Conservation (phyloP, 2,113 vertebrate species). For the Archocentrus centrarchus region DNA sequence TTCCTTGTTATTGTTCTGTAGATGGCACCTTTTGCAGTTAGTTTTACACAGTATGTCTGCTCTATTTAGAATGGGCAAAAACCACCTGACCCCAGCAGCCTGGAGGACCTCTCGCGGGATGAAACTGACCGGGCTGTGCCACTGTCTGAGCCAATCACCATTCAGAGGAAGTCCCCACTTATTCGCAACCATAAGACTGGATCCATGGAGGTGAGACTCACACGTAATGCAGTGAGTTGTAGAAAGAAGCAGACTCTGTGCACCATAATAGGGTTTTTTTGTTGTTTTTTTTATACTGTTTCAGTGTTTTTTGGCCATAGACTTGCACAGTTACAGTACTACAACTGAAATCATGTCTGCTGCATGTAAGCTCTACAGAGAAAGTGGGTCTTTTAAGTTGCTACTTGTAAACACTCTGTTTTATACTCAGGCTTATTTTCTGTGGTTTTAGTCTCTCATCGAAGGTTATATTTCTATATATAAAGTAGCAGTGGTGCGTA, state of each 20-base stretch:
- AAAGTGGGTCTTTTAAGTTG: neutral
- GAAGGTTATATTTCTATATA: neutral
- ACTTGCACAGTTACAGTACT: neutral
- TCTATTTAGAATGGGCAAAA: constrained; percentile 87
- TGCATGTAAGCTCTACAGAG: neutral
- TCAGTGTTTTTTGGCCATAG: neutral
- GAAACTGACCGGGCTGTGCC: constrained; percentile 85
- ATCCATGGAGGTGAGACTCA: constrained; percentile 92
- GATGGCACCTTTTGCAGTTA: neutral
- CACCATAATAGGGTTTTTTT: rapidly evolving
- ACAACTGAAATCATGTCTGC: neutral
- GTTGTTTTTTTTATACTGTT: neutral
- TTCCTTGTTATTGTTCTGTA: neutral
- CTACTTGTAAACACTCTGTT: neutral
- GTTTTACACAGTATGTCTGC: neutral
- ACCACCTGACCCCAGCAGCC: constrained; percentile 88
- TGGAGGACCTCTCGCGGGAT: constrained; percentile 87
- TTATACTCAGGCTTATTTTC: neutral
- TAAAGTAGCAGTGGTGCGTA: neutral
- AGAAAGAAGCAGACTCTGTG: no score
- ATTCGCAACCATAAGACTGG: constrained; percentile 93
- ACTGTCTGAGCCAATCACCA: constrained; percentile 82
- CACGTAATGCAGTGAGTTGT: neutral
- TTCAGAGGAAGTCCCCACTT: constrained; percentile 89
- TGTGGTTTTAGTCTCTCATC: neutral